Evolutionary conservation across 2,113 vertebrate genomes (phyloP).

Genomic region (Gorsachius goisagi): DNA sequence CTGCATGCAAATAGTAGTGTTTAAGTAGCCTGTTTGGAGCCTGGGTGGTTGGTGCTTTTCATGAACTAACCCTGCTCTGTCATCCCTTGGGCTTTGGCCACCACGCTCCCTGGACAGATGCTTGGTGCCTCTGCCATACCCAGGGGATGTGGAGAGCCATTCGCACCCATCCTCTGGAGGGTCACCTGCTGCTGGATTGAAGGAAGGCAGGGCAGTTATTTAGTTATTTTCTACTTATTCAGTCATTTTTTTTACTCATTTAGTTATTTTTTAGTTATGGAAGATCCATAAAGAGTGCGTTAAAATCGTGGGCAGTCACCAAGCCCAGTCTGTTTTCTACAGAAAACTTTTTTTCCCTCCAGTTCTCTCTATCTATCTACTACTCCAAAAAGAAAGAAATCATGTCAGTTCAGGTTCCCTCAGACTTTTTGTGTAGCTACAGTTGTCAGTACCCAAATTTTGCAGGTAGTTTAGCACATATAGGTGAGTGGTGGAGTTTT

Average conservation of each 20-base stretch:
- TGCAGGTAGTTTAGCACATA: background rate
- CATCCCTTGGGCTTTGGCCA: background rate
- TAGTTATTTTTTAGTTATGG: background rate
- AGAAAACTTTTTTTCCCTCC: background rate
- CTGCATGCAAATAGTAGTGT: background rate
- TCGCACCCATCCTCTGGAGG: background rate
- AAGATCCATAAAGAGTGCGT: background rate
- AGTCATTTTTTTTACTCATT: background rate
- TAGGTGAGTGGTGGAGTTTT: background rate
- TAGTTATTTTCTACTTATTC: background rate
- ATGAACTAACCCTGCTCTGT: background rate
- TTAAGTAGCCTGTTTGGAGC: background rate
- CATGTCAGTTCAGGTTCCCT: background rate
- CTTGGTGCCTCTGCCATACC: background rate
- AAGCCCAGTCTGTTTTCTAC: background rate
- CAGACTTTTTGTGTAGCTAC: background rate
- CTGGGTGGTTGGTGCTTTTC: background rate
- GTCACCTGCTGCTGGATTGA: background rate
- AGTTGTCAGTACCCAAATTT: background rate
- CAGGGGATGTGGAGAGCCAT: background rate
- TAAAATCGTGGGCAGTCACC: background rate
- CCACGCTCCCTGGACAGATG: accelerated
- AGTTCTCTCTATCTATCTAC: background rate
- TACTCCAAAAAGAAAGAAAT: background rate
- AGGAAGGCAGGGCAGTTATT: background rate